Percentiles rank a stretch among this genome's conserved stretches.
These are phyloP conservation scores for Pelosia muscerda DNA, from an alignment of 2,888 invertebrate genomes.

Conservation along the genomic window DNA sequence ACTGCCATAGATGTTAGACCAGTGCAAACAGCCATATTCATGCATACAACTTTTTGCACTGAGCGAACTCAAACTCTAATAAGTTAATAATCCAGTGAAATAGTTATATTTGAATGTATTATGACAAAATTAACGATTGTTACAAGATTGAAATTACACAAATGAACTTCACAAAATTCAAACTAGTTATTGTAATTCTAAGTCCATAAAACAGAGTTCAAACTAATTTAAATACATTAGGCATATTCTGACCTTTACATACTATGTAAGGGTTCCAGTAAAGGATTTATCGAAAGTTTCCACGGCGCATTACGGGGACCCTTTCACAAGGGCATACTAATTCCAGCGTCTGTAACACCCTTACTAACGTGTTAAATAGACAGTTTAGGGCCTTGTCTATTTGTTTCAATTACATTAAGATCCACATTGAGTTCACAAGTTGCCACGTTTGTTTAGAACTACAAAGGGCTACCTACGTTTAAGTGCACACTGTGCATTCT, in stretches of 20 bases:
- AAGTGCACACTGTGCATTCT: background rate
- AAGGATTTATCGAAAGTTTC: slow-evolving; percentile 56
- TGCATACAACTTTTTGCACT: too few species aligned
- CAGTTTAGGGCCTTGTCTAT: slow-evolving; percentile 33
- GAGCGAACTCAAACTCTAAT: too few species aligned
- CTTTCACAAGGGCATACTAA: slow-evolving; percentile 49
- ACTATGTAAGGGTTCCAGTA: slow-evolving; percentile 33
- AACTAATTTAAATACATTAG: slow-evolving; percentile 52
- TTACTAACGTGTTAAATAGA: slow-evolving; percentile 46
- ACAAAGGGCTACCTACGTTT: background rate
- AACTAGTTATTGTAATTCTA: slow-evolving; percentile 17
- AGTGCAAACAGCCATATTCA: too few species aligned
- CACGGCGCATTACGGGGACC: slow-evolving; percentile 40
- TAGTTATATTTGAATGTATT: too few species aligned
- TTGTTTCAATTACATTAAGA: slow-evolving; percentile 43
- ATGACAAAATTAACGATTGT: background rate
- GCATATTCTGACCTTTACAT: slow-evolving; percentile 41
- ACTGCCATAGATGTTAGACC: too few species aligned
- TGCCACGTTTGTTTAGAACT: slow-evolving; percentile 12
- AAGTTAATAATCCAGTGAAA: too few species aligned
- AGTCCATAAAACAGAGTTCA: slow-evolving; percentile 18
- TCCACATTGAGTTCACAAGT: slow-evolving; percentile 7
- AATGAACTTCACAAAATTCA: too few species aligned
- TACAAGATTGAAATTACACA: background rate
- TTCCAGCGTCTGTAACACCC: slow-evolving; percentile 39